Base-by-base conservation (phyloP, 2,888 invertebrate species). In the Criorhina ranunculi region DNA sequence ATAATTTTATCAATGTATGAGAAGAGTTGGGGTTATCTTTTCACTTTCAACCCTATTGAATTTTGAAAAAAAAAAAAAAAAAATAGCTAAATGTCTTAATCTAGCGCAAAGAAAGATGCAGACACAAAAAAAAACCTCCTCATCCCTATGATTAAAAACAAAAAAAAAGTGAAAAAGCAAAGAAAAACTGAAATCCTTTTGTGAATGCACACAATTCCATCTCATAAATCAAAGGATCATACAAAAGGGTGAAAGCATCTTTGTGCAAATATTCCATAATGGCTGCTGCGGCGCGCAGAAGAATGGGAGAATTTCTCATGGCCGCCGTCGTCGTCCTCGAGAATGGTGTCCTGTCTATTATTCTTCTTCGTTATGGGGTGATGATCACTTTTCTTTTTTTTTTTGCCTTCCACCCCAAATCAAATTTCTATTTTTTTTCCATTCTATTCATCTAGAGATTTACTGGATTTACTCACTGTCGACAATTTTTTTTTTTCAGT, bases 181-280 rank as follows among this genome's bases (percentile, higher is more conserved):
- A 11, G 33, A 64, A 17, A 44, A 8, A 44, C 5, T 17, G 6
- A 67, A 76, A 69, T 69, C 77, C 78, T 40, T 75, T 81, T 82
- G 57, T 76, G 64, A 79, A 85, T 79, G 46, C 59, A 75, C 49
- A 85, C 64, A 85, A 70, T 79, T 70, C 57, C 73, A 31, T 31
- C n/a, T 35, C 80, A 80, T 85, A 85, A 85, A 85, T 85, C 79
- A 76, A 70, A 75, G 80, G 80, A 85, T 85, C 79, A 37, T 33
- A 80, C 85, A 85, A 85, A 85, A 80, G 85, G 85, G 85, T 85
- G 75, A 85, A 70, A 53, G 72, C 37, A 70, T 46, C 62, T 64
- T 51, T 67, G 69, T 85, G 85, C 85, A 85, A 85, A 85, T 85
- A 80, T 85, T 85, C 75, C 80, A 70, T 80, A 85, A 85, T 85